Evolutionary conservation across 64 coral and sea anemone species (phyloP).

Genomic region (Dendrophyllia cribrosa): DNA sequence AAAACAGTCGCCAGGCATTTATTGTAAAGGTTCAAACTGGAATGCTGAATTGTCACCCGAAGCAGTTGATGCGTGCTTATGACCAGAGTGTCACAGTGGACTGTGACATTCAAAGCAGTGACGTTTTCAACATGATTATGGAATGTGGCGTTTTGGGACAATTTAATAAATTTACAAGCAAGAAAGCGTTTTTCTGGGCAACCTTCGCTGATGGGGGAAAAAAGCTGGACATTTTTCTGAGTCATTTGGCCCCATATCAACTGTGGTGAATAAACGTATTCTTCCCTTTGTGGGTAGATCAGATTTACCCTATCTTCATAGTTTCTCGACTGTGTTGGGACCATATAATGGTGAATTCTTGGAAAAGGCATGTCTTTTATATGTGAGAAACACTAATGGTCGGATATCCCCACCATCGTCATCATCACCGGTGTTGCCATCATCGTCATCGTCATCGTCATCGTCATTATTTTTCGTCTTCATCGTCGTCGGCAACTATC

Average conservation of each 20-base stretch:
- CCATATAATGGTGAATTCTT: no score
- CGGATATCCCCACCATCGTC: no score
- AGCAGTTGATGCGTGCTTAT: conserved; percentile 61
- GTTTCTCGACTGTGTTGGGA: no score
- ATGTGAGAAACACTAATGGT: no score
- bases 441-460: no score
- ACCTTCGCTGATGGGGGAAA: conserved; percentile 37
- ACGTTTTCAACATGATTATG: conserved; percentile 87
- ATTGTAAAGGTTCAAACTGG: conserved; percentile 83
- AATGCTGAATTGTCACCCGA: conserved; percentile 58
- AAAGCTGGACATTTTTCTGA: conserved; percentile 29
- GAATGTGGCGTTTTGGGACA: conserved; percentile 92
- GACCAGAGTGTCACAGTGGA: conserved; percentile 61
- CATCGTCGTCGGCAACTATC: no score
- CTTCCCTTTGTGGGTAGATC: no score
- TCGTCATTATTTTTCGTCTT: no score
- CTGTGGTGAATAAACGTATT: neutral
- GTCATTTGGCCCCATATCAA: conserved; percentile 56
- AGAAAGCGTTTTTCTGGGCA: conserved; percentile 71
- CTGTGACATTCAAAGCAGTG: conserved; percentile 63
- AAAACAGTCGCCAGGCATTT: conserved; percentile 35
- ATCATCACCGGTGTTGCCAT: no score
- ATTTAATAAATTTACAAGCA: conserved; percentile 52
- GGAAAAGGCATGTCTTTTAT: no score
- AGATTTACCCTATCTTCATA: no score